Base-by-base conservation (phyloP, 2,113 vertebrate genomes). In the Entosphenus tridentatus region DNA sequence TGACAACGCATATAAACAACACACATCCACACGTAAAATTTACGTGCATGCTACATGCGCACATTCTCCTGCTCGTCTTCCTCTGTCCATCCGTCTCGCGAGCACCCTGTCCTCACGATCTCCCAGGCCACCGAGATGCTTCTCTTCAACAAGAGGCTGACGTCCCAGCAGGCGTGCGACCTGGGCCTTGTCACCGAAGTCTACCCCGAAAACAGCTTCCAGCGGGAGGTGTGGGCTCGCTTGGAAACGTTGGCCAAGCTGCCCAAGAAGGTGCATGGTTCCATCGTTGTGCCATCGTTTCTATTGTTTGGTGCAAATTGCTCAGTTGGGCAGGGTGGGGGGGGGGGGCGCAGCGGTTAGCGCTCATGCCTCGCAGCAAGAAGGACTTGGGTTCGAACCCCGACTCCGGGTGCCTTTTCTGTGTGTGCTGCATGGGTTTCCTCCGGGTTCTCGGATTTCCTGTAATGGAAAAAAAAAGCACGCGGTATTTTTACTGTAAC, bases 131-230 rank as follows among this genome's bases (percentile, higher is more conserved):
- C 55, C n/a, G 90, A 96, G 75, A 77, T 95, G 76, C 77, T 96
- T 70, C 72, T 93, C 72, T 96, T 96, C 75, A 93, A 85, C 69
- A 91, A 81, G 79, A 88, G 87, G 81, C 73, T 96, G 71, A 86
- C 87, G 11, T 88, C 91, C 17, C 57, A 59, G 55, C 84, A 92
- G 76, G 91, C 90, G 1, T 90, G 80, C 72, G 75, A 80, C 13
- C 74, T 74, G 17, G 87, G 89, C 8, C 79, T 96, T 12, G 85
- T 96, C 69, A 83, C 83, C 0, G 87, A 92, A 75, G 90, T 95
- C 56, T 96, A 95, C 72, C 88, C 91, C 0, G 82, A 90, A 4
- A 73, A 71, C 70, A 83, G 77, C 75, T 95, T 96, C 76, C 83
- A 88, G 78, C 77, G 78, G 1, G 90, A 96, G 77, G 86, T 86